Percentiles rank a stretch among this genome's conserved stretches.
Evolutionary conservation across 2,888 invertebrate species (phyloP).

Genomic region (Stenolophus ochropezus): DNA sequence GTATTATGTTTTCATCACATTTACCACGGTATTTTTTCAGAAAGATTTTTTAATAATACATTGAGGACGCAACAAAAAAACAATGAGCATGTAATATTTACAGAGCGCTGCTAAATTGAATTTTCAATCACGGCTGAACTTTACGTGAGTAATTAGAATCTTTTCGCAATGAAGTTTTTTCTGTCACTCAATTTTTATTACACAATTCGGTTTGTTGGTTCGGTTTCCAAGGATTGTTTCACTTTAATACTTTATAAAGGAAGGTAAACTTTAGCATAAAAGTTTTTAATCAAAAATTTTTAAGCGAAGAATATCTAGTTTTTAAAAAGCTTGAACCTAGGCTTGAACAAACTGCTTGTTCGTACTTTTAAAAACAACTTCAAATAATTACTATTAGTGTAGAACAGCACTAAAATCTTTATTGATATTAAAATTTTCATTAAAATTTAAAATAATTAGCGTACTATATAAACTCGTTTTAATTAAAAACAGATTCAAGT

Average conservation of each 20-base stretch:
- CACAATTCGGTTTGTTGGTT: not conserved
- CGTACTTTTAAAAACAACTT: no score
- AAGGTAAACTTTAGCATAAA: not conserved
- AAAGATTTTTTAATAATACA: slow-evolving; percentile 1
- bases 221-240: not conserved
- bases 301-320: not conserved
- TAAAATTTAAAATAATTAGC: no score
- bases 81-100: slow-evolving; percentile 1
- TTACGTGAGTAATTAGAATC: slow-evolving; percentile 15
- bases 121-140: slow-evolving; percentile 1
- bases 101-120: not conserved
- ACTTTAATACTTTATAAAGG: not conserved
- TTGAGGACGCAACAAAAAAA: not conserved
- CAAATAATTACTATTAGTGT: no score
- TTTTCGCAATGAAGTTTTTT: not conserved
- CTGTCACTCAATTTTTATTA: not conserved
- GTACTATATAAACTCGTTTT: no score
- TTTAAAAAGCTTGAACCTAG: no score
- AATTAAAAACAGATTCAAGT: no score
- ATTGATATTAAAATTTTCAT: no score
- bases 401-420: no score
- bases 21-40: slow-evolving; percentile 1
- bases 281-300: not conserved
- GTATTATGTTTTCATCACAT: slow-evolving; percentile 33
- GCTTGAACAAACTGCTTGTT: no score